Conservation (phyloP, 2,888 invertebrate genomes). For the Heterodera filipjevi region DNA sequence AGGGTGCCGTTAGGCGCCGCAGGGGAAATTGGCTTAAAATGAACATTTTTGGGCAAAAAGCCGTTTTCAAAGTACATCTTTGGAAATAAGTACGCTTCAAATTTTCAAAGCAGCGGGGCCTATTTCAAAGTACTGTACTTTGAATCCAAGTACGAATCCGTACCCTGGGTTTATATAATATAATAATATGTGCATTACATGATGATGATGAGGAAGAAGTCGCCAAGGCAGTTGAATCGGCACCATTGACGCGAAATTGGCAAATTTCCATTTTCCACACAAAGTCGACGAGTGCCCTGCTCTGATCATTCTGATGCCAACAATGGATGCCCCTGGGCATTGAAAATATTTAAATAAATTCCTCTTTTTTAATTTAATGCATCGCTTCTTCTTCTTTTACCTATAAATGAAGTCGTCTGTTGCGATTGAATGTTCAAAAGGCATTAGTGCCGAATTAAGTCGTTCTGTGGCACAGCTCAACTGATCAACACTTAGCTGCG, state of each 20-base stretch:
- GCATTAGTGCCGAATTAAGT: conserved; percentile 50
- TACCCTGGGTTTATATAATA: too few relatives aligned
- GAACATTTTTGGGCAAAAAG: too few relatives aligned
- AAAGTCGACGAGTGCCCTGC: conserved; percentile 58
- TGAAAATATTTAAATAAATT: conserved; percentile 47
- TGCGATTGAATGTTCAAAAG: conserved; percentile 45
- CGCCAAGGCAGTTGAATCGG: background rate
- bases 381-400: conserved; percentile 22
- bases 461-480: conserved; percentile 58
- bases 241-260: conserved; percentile 42
- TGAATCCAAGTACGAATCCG: too few relatives aligned
- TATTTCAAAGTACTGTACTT: too few relatives aligned
- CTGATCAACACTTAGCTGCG: conserved; percentile 53
- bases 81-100: too few relatives aligned
- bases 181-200: background rate
- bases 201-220: background rate
- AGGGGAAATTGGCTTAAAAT: too few relatives aligned
- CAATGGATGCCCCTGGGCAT: conserved; percentile 59
- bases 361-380: background rate
- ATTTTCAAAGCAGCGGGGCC: too few relatives aligned
- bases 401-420: conserved; percentile 44
- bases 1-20: too few relatives aligned
- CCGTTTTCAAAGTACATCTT: too few relatives aligned
- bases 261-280: conserved; percentile 64
- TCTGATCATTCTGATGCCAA: conserved; percentile 61